Evolutionary conservation across 1,140 invertebrate genomes (phyloP).

Genomic region (Penaeus indicus): DNA sequence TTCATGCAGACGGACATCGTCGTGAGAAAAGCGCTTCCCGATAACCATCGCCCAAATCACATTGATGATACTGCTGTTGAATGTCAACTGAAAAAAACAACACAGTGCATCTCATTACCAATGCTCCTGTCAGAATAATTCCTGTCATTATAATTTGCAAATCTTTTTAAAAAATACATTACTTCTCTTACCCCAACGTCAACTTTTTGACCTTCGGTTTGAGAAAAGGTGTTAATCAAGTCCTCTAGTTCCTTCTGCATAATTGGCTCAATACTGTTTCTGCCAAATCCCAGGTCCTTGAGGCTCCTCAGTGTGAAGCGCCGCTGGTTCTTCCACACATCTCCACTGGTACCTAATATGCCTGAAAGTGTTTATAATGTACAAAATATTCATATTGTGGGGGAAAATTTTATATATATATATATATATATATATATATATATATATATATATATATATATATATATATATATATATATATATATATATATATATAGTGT

Average conservation of each 20-base stretch:
- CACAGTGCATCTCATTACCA: too few relatives aligned
- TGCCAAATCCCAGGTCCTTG: slow-evolving; percentile 79
- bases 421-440: too few relatives aligned
- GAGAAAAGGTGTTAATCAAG: slow-evolving; percentile 67
- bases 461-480: too few relatives aligned
- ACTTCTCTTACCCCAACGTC: slow-evolving; percentile 20
- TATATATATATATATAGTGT: too few relatives aligned
- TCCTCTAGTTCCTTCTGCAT: slow-evolving; percentile 79
- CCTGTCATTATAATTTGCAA: not conserved
- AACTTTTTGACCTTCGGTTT: slow-evolving; percentile 29
- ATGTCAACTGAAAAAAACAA: slow-evolving; percentile 1
- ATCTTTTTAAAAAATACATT: not conserved
- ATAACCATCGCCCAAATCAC: slow-evolving; percentile 58
- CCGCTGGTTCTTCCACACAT: slow-evolving; percentile 38
- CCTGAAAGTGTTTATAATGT: not conserved
- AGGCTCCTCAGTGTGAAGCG: slow-evolving; percentile 46
- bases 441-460: too few relatives aligned
- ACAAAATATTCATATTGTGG: too few relatives aligned
- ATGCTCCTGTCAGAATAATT: too few relatives aligned
- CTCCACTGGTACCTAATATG: slow-evolving; percentile 48
- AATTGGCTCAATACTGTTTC: slow-evolving; percentile 80
- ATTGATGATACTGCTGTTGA: slow-evolving; percentile 56
- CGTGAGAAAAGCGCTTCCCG: slow-evolving; percentile 46
- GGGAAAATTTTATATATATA: too few relatives aligned
- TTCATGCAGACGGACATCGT: slow-evolving; percentile 16